Base-by-base conservation (phyloP, 1,140 invertebrate genomes). In the Chymomyza costata region DNA sequence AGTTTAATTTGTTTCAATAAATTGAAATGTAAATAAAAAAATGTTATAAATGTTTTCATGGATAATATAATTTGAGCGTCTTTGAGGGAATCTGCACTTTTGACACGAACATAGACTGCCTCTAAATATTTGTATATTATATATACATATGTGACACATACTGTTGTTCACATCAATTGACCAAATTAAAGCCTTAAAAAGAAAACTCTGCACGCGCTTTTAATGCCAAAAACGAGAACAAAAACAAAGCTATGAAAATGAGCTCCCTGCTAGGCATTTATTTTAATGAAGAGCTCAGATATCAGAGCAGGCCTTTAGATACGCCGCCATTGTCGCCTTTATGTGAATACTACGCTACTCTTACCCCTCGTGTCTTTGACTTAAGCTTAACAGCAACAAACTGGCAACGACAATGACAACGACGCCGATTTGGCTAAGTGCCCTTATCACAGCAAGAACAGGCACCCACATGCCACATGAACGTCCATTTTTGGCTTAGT, bases 151-250 rank as follows among this genome's bases (percentile, higher is more conserved):
- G n/a, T n/a, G n/a, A n/a, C n/a, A n/a, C n/a, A n/a, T n/a, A n/a
- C n/a, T n/a, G n/a, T n/a, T n/a, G n/a, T n/a, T 47, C 50, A 50
- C 66, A 71, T 71, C 66, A 78, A 78, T 78, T 78, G 71, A 71
- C 66, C 66, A 80, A 78, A 80, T 78, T 78, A 78, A 78, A 80
- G 66, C 49, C n/a, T n/a, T n/a, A n/a, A n/a, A n/a, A n/a, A n/a
- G 71, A 66, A 57, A 58, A 65, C 57, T 31, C 38, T 58, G 53
- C 71, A 78, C 70, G 71, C 70, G 59, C 60, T 44, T 44, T 39
- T 47, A 53, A 54, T 34, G 46, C 30, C 44, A 50, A 32, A 3
- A 25, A 25, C 21, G 6, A 10, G 3, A 44, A 14, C 21, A 11
- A 25, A 3, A 44, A 28, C 5, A 28, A 2, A 25, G 30, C 8